Base-by-base conservation (phyloP, 1,140 invertebrate species). In the Drosophila kepulauana region DNA sequence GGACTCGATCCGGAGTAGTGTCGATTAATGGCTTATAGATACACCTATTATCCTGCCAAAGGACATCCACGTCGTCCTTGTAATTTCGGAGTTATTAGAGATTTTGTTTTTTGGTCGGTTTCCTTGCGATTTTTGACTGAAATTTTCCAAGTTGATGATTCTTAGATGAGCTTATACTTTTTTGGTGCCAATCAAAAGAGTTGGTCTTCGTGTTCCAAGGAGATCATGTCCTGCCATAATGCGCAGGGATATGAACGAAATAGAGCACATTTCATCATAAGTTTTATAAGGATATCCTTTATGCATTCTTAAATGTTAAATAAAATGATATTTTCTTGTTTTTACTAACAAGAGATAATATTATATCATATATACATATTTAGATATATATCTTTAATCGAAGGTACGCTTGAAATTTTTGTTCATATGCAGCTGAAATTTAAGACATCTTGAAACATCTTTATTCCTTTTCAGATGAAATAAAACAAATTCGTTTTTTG, bases 401-500 rank as follows among this genome's bases (percentile, higher is more conserved):
- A 3, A 20, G 16, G 16, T 20, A 20, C 2, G 20, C 20, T 20
- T 20, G 20, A 3, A 20, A 0, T 25, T 25, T 4, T 25, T 25
- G 20, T 25, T 25, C 20, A 25, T 25, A 25, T 25, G 20, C 20
- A 25, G 0, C 0, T 0, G 3, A 25, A 25, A 33, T 33, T 33
- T 0, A 33, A 33, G 41, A n/a, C 20, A 25, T 20, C 20, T 20
- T 20, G 20, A 20, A 20, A 20, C 0, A 25, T 25, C 3, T 4
- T 25, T 3, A 25, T 4, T 25, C 0, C 20, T 3, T 25, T 25
- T 25, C 13, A 15, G 0, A 46, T 45, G 2, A 13, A 71, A 68
- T 69, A 25, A 69, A 69, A 69, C 20, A 49, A 0, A 0, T 13
- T 5, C 51, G 35, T n/a, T 3, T 35, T 51, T 82, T 74, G 79